These are phyloP conservation scores for Tenodera sinensis DNA, from an alignment of 2,888 invertebrate species.

Conservation along the genomic window DNA sequence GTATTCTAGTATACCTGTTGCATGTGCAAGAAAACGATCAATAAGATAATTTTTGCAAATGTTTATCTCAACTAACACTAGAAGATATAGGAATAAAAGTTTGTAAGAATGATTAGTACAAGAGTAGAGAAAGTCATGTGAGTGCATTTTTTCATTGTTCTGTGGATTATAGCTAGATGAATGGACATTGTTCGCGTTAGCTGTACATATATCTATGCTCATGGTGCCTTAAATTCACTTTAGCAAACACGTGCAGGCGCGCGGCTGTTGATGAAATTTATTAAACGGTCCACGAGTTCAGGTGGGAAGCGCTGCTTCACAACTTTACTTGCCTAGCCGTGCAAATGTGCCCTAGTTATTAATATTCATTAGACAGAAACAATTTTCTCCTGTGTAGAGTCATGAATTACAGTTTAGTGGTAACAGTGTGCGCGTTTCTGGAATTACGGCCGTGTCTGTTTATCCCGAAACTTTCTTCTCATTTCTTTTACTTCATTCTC, in stretches of 20 bases:
- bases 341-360: not conserved
- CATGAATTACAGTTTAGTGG: not conserved
- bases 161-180: too few relatives aligned
- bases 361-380: not conserved
- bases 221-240: not conserved
- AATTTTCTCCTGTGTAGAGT: not conserved
- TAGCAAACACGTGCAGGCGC: not conserved
- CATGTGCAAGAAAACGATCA: too few relatives aligned
- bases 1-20: too few relatives aligned
- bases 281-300: not conserved
- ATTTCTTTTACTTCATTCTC: not conserved
- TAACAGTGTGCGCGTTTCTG: not conserved
- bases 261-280: too few relatives aligned
- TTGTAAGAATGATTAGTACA: too few relatives aligned
- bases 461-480: not conserved
- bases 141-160: too few relatives aligned
- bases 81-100: too few relatives aligned
- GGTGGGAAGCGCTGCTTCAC: not conserved
- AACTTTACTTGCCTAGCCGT: not conserved
- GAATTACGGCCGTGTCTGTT: not conserved
- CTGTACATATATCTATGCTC: too few relatives aligned
- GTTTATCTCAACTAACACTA: too few relatives aligned
- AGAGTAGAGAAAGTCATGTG: too few relatives aligned
- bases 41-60: too few relatives aligned
- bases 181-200: too few relatives aligned